Evolutionary conservation across 2,113 vertebrate genomes (phyloP).

Genomic region (Epinephelus lanceolatus): DNA sequence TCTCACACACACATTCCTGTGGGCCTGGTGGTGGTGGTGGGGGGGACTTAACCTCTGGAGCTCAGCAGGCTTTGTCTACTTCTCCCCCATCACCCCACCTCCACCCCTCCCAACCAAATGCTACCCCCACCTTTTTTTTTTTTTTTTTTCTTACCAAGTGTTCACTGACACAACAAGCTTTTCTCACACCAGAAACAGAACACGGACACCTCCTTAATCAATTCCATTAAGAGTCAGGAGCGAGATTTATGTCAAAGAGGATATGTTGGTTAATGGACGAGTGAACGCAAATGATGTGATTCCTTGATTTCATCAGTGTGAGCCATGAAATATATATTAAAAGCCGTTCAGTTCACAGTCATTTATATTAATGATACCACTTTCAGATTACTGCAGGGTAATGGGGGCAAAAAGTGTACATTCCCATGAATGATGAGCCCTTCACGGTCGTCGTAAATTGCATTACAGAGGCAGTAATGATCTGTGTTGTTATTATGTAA

Average conservation of each 20-base stretch:
- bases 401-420: conserved; percentile 57
- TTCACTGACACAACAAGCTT: conserved; percentile 57
- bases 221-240: conserved; percentile 40
- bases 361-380: conserved; percentile 64
- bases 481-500: conserved; percentile 74
- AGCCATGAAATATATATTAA: conserved; percentile 53
- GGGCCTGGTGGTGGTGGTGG: conserved; percentile 47
- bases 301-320: conserved; percentile 60
- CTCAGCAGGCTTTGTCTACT: conserved; percentile 75
- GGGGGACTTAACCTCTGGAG: conserved; percentile 75
- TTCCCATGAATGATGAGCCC: conserved; percentile 69
- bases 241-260: conserved; percentile 50
- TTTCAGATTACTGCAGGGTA: conserved; percentile 62
- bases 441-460: conserved; percentile 52
- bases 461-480: conserved; percentile 76
- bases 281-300: conserved; percentile 41
- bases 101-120: conserved; percentile 17
- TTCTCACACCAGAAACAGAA: conserved; percentile 54
- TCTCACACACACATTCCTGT: conserved; percentile 78
- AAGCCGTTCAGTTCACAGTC: conserved; percentile 38
- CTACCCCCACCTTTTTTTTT: conserved; percentile 40
- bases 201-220: conserved; percentile 48
- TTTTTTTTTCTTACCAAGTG: neutral
- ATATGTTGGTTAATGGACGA: conserved; percentile 46
- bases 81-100: conserved; percentile 47